A percentile compares a stretch with the other conserved stretches of the same genome.
Evolutionary conservation across 2,888 invertebrate genomes (phyloP).

Genomic region (Lamellibrachia satsuma): DNA sequence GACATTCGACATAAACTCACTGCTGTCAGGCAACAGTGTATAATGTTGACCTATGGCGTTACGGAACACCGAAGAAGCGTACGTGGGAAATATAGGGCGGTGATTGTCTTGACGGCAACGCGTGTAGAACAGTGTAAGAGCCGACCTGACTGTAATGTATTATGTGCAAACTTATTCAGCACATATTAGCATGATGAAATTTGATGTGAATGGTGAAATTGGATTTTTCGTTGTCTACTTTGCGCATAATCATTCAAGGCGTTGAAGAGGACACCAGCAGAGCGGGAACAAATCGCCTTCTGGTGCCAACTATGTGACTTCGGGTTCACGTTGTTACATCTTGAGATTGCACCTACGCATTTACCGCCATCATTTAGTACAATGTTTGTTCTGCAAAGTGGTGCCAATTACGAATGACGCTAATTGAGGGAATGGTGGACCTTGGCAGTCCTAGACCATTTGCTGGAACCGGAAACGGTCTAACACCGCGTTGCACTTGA

Average conservation of each 20-base stretch:
- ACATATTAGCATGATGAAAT: background rate
- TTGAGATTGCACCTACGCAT: background rate
- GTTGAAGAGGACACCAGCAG: background rate
- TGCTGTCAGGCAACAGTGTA: background rate
- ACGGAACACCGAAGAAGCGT: background rate
- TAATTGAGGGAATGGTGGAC: background rate
- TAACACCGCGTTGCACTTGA: background rate
- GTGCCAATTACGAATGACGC: background rate
- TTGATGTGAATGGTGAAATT: background rate
- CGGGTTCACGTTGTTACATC: background rate
- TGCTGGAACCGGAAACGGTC: background rate
- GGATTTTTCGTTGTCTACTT: background rate
- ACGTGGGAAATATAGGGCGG: background rate
- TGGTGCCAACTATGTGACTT: background rate
- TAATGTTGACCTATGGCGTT: background rate
- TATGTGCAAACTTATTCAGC: background rate
- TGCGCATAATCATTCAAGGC: background rate
- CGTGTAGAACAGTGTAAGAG: background rate
- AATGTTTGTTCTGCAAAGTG: constrained; percentile 3
- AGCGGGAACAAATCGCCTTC: background rate
- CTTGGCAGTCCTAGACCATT: background rate
- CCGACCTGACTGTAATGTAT: background rate
- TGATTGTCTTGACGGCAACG: background rate
- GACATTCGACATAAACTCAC: background rate
- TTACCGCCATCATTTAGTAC: background rate